Conservation (phyloP, 2,113 vertebrate genomes). For the Urocolius indicus region DNA sequence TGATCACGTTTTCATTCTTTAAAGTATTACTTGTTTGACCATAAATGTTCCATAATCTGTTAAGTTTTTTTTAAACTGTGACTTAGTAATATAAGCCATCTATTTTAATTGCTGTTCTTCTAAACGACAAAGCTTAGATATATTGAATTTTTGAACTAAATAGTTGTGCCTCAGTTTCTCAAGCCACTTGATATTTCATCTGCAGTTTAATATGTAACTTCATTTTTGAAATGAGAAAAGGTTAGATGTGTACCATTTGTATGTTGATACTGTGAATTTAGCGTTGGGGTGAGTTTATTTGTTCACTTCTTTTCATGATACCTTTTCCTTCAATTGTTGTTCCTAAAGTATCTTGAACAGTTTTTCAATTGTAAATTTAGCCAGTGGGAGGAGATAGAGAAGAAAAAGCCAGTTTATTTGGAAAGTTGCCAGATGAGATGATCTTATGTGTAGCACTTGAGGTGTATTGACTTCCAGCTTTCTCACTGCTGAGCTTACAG, state of each 20-base stretch:
- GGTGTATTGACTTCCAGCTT: conserved; percentile 36
- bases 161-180: conserved; percentile 67
- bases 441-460: conserved; percentile 12
- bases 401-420: conserved; percentile 56
- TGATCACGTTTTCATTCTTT: conserved; percentile 83
- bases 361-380: background rate
- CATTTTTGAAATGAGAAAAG: conserved; percentile 64
- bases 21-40: conserved; percentile 78
- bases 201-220: conserved; percentile 61
- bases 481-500: background rate
- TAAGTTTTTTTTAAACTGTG: conserved; percentile 75
- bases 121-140: conserved; percentile 66
- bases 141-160: conserved; percentile 66
- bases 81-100: conserved; percentile 69
- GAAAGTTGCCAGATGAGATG: conserved; percentile 39
- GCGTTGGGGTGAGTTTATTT: conserved; percentile 32
- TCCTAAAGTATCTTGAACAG: background rate
- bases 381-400: conserved; percentile 35
- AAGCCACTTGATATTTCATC: conserved; percentile 66
- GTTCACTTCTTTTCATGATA: conserved; percentile 41
- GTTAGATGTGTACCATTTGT: conserved; percentile 61
- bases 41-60: conserved; percentile 84
- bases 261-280: conserved; percentile 61
- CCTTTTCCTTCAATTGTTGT: conserved; percentile 20
- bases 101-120: conserved; percentile 64